phyloP scores from a whole-genome alignment of 2,113 vertebrate species.

The Jaculus jaculus region DNA sequence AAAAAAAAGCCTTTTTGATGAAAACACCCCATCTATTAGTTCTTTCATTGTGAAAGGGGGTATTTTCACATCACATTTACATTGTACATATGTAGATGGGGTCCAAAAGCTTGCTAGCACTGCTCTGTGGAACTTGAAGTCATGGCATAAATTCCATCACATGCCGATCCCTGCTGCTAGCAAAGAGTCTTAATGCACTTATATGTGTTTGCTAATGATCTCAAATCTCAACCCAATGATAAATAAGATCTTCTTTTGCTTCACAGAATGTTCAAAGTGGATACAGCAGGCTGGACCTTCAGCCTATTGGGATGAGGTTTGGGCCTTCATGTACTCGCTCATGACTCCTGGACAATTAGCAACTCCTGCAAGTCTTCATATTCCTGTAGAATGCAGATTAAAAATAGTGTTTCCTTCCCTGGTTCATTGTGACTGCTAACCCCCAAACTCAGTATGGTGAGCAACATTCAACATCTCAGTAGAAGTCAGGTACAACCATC shows the following conservation, averaged over 20 bases:
- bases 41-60: not conserved
- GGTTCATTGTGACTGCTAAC: not conserved
- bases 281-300: not conserved
- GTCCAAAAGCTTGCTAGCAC: not conserved
- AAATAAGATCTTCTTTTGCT: not conserved
- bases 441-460: not conserved
- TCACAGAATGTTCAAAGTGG: not conserved
- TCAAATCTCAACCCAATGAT: not conserved
- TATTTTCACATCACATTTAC: not conserved
- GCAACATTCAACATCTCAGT: not conserved
- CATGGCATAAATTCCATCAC: not conserved
- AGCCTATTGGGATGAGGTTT: not conserved
- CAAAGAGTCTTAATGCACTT: not conserved
- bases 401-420: not conserved
- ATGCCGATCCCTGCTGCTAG: not conserved
- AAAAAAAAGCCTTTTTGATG: not conserved
- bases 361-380: not conserved
- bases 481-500: not conserved
- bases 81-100: not conserved
- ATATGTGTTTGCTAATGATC: rapidly evolving
- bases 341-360: not conserved
- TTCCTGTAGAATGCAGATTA: not conserved
- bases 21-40: not conserved
- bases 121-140: not conserved
- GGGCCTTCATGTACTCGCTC: not conserved